Conservation (phyloP, 2,888 invertebrate genomes). For the Microplitis manilae region DNA sequence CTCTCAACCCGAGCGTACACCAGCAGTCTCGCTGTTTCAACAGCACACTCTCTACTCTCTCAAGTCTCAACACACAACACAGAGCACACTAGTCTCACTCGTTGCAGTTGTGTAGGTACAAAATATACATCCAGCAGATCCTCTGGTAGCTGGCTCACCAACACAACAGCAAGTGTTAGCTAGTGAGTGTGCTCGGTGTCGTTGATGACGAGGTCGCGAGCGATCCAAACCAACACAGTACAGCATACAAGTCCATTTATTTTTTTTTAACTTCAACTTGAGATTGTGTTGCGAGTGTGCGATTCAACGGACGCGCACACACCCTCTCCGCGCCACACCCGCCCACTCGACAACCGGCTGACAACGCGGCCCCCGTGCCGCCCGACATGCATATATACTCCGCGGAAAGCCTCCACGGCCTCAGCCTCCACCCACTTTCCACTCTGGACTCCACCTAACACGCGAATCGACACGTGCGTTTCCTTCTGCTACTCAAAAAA, state of each 20-base stretch:
- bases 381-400: conserved; percentile 42
- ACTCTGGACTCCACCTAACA: conserved; percentile 69
- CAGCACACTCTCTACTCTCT: conserved; percentile 73
- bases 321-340: conserved; percentile 60
- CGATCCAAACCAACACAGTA: not conserved
- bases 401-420: conserved; percentile 57
- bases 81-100: not conserved
- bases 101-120: conserved; percentile 2
- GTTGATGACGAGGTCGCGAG: conserved; percentile 40
- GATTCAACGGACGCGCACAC: conserved; percentile 21
- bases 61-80: not conserved
- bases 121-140: not conserved
- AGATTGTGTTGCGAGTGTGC: not conserved
- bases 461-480: conserved; percentile 61
- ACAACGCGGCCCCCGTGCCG: conserved; percentile 33
- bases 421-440: conserved; percentile 70
- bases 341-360: conserved; percentile 73
- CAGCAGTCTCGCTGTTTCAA: conserved; percentile 66
- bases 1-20: conserved; percentile 62
- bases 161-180: not conserved
- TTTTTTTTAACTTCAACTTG: too few species aligned
- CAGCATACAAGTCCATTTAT: not conserved
- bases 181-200: conserved; percentile 53
- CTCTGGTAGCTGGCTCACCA: not conserved
- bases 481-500: conserved; percentile 24